Conservation (phyloP, 2,113 vertebrate species). For the Anarhynchus alexandrinus region DNA sequence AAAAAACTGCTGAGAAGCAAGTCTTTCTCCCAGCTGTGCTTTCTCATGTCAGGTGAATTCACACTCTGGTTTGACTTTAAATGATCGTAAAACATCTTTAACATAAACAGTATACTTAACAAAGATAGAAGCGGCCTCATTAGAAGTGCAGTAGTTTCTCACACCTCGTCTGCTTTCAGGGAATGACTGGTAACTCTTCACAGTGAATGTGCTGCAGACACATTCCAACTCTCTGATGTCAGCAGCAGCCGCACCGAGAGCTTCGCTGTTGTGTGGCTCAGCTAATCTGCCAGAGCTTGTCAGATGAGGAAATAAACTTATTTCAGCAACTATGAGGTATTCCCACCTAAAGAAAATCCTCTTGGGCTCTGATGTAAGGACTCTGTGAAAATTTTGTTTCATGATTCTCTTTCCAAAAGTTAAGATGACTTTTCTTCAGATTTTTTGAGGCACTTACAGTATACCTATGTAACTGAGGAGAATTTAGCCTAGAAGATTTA, state of each 20-base stretch:
- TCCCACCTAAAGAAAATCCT: not conserved
- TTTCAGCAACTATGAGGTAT: not conserved
- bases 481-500: not conserved
- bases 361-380: not conserved
- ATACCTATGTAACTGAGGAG: not conserved
- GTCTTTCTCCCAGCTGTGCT: conserved; percentile 11
- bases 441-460: not conserved
- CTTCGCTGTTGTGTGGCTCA: accelerated
- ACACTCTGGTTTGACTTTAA: conserved; percentile 25
- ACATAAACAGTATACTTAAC: conserved; percentile 34
- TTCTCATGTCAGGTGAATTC: conserved; percentile 49
- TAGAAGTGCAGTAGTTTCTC: conserved; percentile 31
- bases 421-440: not conserved
- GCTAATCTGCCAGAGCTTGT: not conserved
- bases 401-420: not conserved
- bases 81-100: conserved; percentile 1
- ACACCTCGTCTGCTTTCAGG: conserved; percentile 41
- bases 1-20: not conserved
- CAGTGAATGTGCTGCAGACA: conserved; percentile 18
- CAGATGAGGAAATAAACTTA: conserved; percentile 16
- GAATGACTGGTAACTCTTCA: not conserved
- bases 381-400: not conserved
- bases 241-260: not conserved
- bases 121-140: conserved; percentile 28
- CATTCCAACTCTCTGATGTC: conserved; percentile 45